Evolutionary conservation across 2,797 vertebrate species (phyloP).

Genomic region (Eospalax fontanierii): DNA sequence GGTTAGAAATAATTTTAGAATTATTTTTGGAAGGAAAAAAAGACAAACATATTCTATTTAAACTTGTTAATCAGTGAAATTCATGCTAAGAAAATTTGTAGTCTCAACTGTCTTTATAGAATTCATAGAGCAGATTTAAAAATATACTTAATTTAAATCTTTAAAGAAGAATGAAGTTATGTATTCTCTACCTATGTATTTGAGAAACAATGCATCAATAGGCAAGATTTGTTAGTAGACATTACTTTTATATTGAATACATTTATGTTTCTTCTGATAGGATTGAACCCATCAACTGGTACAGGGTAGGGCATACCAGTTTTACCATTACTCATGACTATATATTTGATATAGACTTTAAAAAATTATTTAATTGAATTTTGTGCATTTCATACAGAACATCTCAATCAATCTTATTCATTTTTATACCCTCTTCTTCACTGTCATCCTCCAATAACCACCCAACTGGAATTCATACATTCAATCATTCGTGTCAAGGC

Average conservation of each 20-base stretch:
- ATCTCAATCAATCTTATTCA: too few species aligned
- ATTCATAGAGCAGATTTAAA: neutral
- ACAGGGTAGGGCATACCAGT: neutral
- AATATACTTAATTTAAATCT: neutral
- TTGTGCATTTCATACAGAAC: too few species aligned
- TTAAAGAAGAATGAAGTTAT: neutral
- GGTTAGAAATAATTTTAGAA: neutral
- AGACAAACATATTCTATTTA: neutral
- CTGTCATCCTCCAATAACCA: too few species aligned
- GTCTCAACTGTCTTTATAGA: neutral
- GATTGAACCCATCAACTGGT: neutral
- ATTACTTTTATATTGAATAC: neutral
- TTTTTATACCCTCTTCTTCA: too few species aligned
- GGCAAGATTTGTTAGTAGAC: accelerated
- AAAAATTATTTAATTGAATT: too few species aligned
- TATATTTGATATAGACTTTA: neutral
- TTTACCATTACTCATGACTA: neutral
- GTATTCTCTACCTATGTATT: too few species aligned
- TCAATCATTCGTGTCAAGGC: too few species aligned
- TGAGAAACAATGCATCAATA: neutral
- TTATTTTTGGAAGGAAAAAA: neutral
- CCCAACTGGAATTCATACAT: too few species aligned
- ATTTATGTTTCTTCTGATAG: neutral
- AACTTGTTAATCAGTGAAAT: neutral
- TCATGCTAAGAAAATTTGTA: neutral